A percentile compares a stretch with the other conserved stretches of the same genome.
These are phyloP conservation scores for Gryllus bimaculatus DNA, from an alignment of 1,140 invertebrate genomes.

Conservation along the genomic window DNA sequence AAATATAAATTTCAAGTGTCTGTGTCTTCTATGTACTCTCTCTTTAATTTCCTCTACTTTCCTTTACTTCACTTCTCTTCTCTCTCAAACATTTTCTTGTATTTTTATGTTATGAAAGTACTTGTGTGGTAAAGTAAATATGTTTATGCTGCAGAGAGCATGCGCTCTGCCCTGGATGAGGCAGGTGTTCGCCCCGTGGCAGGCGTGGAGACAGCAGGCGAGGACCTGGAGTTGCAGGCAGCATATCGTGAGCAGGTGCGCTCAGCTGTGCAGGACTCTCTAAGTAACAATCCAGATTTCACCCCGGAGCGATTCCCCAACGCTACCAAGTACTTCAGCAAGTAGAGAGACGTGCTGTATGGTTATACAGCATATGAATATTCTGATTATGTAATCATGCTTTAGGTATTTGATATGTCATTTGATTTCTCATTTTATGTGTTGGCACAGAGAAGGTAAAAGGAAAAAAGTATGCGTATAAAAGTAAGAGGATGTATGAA, in stretches of 20 bases:
- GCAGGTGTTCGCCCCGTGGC: constrained; percentile 38
- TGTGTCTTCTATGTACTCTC: too few relatives aligned
- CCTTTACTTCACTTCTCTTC: too few relatives aligned
- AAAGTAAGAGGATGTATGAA: background rate
- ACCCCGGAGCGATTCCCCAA: constrained; percentile 41
- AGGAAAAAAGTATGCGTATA: background rate
- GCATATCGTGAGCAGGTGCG: constrained; percentile 39
- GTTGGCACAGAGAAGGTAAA: background rate
- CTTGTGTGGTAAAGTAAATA: too few relatives aligned
- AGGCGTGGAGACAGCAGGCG: constrained; percentile 35
- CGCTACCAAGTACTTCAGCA: constrained; percentile 36
- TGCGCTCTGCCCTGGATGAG: constrained; percentile 41
- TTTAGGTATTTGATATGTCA: constrained; percentile 10
- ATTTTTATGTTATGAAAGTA: too few relatives aligned
- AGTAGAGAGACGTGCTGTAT: constrained; percentile 17
- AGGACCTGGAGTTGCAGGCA: constrained; percentile 35
- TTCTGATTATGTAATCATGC: background rate
- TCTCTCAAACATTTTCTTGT: too few relatives aligned
- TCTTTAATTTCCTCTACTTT: too few relatives aligned
- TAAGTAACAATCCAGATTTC: constrained; percentile 40
- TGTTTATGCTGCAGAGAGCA: constrained; percentile 35
- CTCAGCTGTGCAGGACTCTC: constrained; percentile 32
- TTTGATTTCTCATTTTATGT: background rate
- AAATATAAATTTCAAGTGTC: too few relatives aligned
- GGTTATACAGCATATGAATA: constrained; percentile 12